A percentile compares a stretch with the other conserved stretches of the same genome.
These are phyloP conservation scores for Heterochromis multidens DNA, from an alignment of 2,113 vertebrate genomes.

Conservation along the genomic window DNA sequence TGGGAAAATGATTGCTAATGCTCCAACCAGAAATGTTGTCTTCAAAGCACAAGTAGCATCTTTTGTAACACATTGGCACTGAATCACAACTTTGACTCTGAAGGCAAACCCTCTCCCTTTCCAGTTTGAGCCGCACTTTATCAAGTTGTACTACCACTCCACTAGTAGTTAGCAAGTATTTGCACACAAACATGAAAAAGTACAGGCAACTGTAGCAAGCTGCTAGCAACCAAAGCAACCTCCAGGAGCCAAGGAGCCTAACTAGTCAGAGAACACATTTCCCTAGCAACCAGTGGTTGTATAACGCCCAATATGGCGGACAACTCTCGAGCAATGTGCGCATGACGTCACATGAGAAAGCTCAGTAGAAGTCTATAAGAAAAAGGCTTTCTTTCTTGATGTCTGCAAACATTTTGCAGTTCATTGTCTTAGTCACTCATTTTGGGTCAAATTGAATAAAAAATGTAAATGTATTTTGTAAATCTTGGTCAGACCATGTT, in stretches of 20 bases:
- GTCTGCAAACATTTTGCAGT: rapidly evolving
- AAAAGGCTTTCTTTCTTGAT: background rate
- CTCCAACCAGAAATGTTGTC: background rate
- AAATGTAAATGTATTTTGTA: background rate
- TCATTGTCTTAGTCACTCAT: background rate
- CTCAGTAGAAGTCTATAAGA: background rate
- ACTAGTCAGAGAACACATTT: background rate
- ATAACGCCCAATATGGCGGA: rapidly evolving
- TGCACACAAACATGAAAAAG: background rate
- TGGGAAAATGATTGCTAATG: background rate
- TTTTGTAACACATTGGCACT: background rate
- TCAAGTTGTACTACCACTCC: background rate
- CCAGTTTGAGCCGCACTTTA: background rate
- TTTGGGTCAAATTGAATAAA: too few species aligned
- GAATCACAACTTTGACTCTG: background rate
- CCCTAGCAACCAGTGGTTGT: background rate
- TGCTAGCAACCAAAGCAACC: background rate
- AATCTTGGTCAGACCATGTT: background rate
- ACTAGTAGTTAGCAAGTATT: background rate
- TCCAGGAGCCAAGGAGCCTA: rapidly evolving
- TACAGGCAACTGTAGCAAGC: background rate
- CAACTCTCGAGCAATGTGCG: background rate
- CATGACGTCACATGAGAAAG: background rate
- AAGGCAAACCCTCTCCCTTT: background rate
- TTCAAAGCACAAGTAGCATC: background rate